These are phyloP conservation scores for Rhodophaea formosa DNA, from an alignment of 2,888 invertebrate genomes.

Conservation along the genomic window DNA sequence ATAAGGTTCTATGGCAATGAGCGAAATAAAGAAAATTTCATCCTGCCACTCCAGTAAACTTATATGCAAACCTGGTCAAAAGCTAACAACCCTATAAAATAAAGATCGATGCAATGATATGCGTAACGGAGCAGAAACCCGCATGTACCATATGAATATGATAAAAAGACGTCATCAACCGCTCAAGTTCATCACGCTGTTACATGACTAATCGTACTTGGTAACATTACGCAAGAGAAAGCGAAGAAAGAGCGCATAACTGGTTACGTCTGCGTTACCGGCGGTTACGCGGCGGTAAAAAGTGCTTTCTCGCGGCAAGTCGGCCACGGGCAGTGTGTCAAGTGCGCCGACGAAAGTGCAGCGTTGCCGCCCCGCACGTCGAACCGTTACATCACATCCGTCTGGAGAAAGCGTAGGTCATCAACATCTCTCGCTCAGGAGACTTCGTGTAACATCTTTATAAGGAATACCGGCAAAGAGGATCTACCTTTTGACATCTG, in stretches of 20 bases:
- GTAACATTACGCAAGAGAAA: conserved; percentile 75
- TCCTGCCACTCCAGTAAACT: too few relatives aligned
- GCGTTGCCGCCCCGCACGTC: conserved; percentile 63
- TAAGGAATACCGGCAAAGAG: neutral
- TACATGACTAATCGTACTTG: conserved; percentile 71
- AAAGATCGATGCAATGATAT: neutral
- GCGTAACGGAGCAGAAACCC: conserved; percentile 18
- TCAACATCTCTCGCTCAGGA: conserved; percentile 49
- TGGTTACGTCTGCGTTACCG: conserved; percentile 69
- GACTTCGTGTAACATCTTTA: neutral
- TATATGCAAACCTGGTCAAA: neutral
- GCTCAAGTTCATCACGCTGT: conserved; percentile 69
- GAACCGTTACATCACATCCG: conserved; percentile 72
- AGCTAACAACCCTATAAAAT: neutral
- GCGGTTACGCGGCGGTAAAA: conserved; percentile 73
- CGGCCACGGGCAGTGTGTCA: conserved; percentile 81
- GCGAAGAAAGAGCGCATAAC: conserved; percentile 73
- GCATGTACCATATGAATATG: conserved; percentile 18
- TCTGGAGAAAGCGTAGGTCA: conserved; percentile 74
- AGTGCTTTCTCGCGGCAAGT: conserved; percentile 78
- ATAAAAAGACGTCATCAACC: conserved; percentile 48
- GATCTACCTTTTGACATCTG: neutral
- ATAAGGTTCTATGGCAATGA: too few relatives aligned
- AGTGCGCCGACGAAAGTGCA: conserved; percentile 78
- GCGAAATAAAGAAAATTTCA: too few relatives aligned